Evolutionary conservation across 92 coral and sea anemone species (phyloP).

Genomic region (Anthopleura xanthogrammica): DNA sequence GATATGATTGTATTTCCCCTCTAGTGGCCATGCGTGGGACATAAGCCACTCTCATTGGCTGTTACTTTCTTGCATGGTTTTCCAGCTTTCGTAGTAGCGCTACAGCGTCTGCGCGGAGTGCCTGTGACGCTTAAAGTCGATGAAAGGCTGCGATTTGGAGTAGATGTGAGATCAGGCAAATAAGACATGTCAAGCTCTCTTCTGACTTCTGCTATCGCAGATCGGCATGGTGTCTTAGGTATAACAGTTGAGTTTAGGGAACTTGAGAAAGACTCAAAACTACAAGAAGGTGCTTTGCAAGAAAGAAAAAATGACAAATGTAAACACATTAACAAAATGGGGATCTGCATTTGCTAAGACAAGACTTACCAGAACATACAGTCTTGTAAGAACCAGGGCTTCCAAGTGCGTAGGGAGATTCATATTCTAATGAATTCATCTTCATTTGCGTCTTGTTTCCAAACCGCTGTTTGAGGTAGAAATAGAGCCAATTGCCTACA

Average conservation of each 20-base stretch:
- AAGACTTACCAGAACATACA: conserved; percentile 7
- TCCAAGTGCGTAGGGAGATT: not conserved
- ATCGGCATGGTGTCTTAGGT: not conserved
- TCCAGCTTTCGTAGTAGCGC: conserved; percentile 78
- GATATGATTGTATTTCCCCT: not conserved
- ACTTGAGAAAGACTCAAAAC: not conserved
- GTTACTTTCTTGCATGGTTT: conserved; percentile 72
- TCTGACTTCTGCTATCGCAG: conserved; percentile 30
- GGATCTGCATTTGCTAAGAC: too few species aligned
- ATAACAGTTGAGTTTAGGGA: conserved; percentile 7
- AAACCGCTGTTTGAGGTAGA: conserved; percentile 26
- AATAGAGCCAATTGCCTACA: conserved; percentile 57
- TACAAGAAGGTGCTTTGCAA: conserved; percentile 7
- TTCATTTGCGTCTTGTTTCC: not conserved
- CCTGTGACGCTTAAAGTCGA: conserved; percentile 30
- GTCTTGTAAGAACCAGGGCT: conserved; percentile 17
- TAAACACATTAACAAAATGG: not conserved
- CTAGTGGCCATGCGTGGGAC: conserved; percentile 49
- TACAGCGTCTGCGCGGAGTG: conserved; percentile 76
- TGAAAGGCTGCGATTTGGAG: conserved; percentile 7
- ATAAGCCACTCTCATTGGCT: conserved; percentile 63
- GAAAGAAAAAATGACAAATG: not conserved
- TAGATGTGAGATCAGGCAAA: conserved; percentile 24
- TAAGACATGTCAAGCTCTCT: conserved; percentile 51
- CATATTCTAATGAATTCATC: not conserved